phyloP scores from a whole-genome alignment of 2,888 invertebrate genomes.

The Pristionchus maxplancki region DNA sequence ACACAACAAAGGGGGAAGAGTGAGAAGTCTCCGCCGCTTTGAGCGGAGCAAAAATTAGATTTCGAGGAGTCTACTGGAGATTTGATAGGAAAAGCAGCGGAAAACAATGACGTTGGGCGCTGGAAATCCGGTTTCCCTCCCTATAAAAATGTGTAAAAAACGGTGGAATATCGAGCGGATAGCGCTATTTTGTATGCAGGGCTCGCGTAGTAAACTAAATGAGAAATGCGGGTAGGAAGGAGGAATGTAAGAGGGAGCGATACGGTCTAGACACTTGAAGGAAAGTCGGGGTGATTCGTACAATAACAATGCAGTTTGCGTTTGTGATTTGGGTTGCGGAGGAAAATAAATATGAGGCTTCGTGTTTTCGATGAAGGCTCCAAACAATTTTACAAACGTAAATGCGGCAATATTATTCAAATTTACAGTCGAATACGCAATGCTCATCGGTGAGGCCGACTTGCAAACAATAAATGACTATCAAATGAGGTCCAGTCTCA shows the following conservation, averaged over 20 bases:
- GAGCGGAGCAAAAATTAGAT: neutral
- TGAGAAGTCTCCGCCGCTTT: neutral
- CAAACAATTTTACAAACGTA: no score
- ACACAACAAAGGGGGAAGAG: constrained; percentile 26
- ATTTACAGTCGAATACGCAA: no score
- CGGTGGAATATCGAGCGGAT: neutral
- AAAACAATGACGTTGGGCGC: neutral
- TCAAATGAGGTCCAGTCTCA: no score
- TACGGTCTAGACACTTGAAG: no score
- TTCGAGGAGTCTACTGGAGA: neutral
- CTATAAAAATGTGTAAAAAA: neutral
- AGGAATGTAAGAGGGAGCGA: neutral
- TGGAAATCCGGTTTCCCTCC: neutral
- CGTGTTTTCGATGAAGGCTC: no score
- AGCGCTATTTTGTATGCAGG: neutral
- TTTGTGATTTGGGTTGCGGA: no score
- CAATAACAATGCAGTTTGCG: no score
- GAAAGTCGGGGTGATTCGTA: no score
- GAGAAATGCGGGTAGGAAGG: neutral
- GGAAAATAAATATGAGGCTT: no score
- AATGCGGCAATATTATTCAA: no score
- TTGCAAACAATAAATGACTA: no score
- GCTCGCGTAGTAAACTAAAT: neutral
- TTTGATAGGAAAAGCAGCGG: neutral
- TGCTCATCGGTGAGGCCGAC: no score